Evolutionary conservation across 2,888 invertebrate genomes (phyloP).

Genomic region (Neria commutata): DNA sequence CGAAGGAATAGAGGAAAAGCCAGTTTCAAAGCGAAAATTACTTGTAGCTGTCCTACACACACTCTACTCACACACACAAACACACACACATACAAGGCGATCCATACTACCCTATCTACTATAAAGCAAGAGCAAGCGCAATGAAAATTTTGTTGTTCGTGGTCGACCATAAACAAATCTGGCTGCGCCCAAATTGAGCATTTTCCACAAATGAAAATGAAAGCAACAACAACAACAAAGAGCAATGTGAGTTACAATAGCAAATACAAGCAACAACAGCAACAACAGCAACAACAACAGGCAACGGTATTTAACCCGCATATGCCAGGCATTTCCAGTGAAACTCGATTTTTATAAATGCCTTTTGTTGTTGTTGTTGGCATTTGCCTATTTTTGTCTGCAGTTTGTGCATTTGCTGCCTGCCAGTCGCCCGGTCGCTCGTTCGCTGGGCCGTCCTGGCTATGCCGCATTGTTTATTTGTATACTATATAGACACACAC

Average conservation of each 20-base stretch:
- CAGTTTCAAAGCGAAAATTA: neutral
- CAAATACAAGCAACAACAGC: neutral
- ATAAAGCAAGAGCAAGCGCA: too few relatives aligned
- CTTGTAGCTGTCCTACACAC: conserved; percentile 15
- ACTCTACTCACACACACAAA: neutral
- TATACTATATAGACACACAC: too few relatives aligned
- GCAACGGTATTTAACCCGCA: conserved; percentile 1
- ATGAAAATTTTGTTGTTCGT: too few relatives aligned
- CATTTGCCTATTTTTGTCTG: conserved; percentile 22
- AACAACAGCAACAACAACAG: neutral
- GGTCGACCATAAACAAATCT: neutral
- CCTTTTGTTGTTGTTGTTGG: conserved; percentile 8
- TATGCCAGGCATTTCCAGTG: neutral
- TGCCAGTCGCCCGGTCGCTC: too few relatives aligned
- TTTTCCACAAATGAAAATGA: neutral
- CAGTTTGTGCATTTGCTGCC: conserved; percentile 41
- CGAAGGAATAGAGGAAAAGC: neutral
- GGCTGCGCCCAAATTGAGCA: neutral
- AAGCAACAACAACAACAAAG: neutral
- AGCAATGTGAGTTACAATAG: neutral
- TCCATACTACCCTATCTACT: neutral
- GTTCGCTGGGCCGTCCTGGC: too few relatives aligned
- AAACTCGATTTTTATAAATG: conserved; percentile 5
- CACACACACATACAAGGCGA: neutral
- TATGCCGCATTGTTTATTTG: too few relatives aligned